Conservation (phyloP, 2,797 vertebrate genomes). For the Falco peregrinus region DNA sequence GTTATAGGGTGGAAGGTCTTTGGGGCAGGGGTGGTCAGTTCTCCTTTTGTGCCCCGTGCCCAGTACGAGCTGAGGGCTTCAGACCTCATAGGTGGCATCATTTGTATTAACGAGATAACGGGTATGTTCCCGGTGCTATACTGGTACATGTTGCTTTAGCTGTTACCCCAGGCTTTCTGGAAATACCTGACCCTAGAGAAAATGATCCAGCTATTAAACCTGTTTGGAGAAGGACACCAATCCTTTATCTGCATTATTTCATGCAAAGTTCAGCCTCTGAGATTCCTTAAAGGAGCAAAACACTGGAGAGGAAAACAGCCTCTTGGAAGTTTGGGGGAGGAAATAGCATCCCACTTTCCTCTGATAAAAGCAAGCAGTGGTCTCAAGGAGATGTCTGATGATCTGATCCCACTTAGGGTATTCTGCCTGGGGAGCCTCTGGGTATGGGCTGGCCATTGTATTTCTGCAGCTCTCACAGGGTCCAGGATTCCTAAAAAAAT, state of each 20-base stretch:
- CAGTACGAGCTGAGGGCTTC: neutral
- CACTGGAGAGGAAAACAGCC: neutral
- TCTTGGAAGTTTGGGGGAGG: neutral
- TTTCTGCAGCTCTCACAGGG: neutral
- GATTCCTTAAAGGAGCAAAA: neutral
- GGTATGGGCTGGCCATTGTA: fast-evolving
- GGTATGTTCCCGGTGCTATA: neutral
- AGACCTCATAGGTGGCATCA: neutral
- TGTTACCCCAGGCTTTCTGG: neutral
- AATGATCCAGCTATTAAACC: neutral
- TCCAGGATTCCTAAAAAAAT: neutral
- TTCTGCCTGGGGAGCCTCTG: neutral
- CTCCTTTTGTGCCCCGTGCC: neutral
- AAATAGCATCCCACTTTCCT: neutral
- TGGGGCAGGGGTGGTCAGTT: neutral
- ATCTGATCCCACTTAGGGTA: neutral
- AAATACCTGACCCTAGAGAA: neutral
- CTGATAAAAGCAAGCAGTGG: neutral
- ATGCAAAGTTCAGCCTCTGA: neutral
- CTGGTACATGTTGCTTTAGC: neutral
- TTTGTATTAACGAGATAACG: fast-evolving
- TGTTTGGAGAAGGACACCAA: neutral
- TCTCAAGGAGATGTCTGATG: neutral
- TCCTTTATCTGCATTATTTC: neutral
- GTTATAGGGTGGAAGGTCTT: neutral